A percentile compares a stretch with the other conserved stretches of the same genome.
These are phyloP conservation scores for Himalopsyche tibetana DNA, from an alignment of 2,888 invertebrate genomes.

Conservation along the genomic window DNA sequence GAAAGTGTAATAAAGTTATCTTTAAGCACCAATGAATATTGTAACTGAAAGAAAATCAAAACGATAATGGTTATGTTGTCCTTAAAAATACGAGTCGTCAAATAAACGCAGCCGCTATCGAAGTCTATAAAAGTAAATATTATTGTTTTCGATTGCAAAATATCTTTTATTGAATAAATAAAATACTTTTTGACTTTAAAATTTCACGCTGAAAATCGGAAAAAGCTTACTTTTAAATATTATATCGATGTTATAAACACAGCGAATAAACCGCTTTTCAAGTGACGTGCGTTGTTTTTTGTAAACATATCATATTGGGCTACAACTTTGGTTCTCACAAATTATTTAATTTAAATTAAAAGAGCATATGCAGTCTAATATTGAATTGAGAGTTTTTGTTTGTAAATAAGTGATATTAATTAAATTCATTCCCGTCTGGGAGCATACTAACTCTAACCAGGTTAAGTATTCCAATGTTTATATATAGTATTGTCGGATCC, in stretches of 20 bases:
- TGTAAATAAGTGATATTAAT: no score
- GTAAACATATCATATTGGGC: no score
- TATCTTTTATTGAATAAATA: slow-evolving; percentile 15
- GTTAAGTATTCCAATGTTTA: no score
- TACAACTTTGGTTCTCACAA: no score
- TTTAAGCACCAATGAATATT: background rate
- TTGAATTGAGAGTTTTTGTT: no score
- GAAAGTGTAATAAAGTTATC: background rate
- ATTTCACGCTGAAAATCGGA: background rate
- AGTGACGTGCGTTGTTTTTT: no score
- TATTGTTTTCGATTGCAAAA: slow-evolving; percentile 19
- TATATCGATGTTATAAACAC: slow-evolving; percentile 15
- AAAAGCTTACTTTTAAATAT: slow-evolving; percentile 24
- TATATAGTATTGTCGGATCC: no score
- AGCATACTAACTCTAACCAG: no score
- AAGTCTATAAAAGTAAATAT: slow-evolving; percentile 15
- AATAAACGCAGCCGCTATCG: background rate
- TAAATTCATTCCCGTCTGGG: no score
- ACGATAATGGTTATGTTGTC: slow-evolving; percentile 35
- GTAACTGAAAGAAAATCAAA: slow-evolving; percentile 3
- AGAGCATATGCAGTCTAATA: no score
- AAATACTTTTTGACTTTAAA: background rate
- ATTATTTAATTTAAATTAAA: no score
- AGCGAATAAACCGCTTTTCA: background rate
- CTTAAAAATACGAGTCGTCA: slow-evolving; percentile 29